A percentile compares a stretch with the other conserved stretches of the same genome.
Conservation (phyloP, 2,888 invertebrate genomes). For the Ophion ellenae region DNA sequence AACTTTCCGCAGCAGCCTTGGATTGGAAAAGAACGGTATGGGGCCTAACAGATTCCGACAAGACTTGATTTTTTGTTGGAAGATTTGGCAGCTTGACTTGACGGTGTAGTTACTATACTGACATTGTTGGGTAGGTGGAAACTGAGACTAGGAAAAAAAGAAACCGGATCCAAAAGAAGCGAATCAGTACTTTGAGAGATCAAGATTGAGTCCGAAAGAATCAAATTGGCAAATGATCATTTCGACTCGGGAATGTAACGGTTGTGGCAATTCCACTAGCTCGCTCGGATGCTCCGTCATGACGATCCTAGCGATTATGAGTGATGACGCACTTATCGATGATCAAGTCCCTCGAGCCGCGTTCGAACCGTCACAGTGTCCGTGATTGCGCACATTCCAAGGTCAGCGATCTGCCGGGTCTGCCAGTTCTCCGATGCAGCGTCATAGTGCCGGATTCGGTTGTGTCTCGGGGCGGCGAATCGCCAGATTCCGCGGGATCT, state of each 20-base stretch:
- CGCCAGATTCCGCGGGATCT: slow-evolving; percentile 27
- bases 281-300: background rate
- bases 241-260: background rate
- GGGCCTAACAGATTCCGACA: background rate
- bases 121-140: background rate
- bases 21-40: too few relatives aligned
- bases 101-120: background rate
- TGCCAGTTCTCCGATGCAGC: slow-evolving; percentile 40
- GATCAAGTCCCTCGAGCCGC: background rate
- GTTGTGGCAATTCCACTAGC: background rate
- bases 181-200: background rate
- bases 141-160: background rate
- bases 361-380: background rate
- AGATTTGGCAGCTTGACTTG: background rate
- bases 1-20: too few relatives aligned
- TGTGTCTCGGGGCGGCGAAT: slow-evolving; percentile 10
- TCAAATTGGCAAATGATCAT: background rate
- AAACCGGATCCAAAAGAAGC: background rate
- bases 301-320: background rate
- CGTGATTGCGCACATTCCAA: slow-evolving; percentile 12
- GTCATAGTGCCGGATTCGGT: background rate
- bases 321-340: background rate
- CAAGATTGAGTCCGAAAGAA: too few relatives aligned
- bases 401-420: slow-evolving; percentile 11
- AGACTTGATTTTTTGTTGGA: background rate